phyloP scores from a whole-genome alignment of 92 coral and sea anemone genomes.

The Zoanthus gigantus region DNA sequence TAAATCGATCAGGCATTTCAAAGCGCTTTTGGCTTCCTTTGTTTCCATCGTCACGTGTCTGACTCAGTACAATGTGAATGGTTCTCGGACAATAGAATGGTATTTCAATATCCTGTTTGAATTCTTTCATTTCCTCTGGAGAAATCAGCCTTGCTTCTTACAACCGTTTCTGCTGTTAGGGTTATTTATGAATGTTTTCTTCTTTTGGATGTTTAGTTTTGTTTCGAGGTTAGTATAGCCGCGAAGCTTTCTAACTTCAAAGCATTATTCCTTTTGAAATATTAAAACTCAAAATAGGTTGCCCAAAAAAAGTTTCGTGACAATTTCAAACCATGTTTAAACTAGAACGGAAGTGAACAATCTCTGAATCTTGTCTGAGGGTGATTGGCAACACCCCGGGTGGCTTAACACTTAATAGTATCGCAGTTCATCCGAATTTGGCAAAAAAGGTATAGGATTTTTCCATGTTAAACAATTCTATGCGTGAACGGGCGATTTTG shows the following conservation, averaged over 20 bases:
- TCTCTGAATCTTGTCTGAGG: neutral
- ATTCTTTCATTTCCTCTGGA: slow-evolving; percentile 42
- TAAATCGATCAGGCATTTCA: slow-evolving; percentile 63
- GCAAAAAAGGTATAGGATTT: no score
- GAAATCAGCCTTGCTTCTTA: neutral
- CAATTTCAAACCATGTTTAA: neutral
- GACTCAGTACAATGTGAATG: slow-evolving; percentile 27
- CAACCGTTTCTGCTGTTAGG: neutral
- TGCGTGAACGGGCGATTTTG: no score
- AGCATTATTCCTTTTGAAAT: neutral
- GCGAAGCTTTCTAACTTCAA: neutral
- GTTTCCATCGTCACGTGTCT: slow-evolving; percentile 42
- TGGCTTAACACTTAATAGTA: neutral
- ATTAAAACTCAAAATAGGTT: neutral
- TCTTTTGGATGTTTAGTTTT: neutral
- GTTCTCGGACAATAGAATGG: slow-evolving; percentile 16
- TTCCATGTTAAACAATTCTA: no score
- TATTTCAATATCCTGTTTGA: slow-evolving; percentile 43
- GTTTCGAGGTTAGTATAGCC: neutral
- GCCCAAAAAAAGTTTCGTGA: neutral
- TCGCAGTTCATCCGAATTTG: no score
- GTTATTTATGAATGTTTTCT: neutral
- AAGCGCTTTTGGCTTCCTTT: slow-evolving; percentile 84
- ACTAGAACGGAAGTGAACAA: slow-evolving; percentile 3
- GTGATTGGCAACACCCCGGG: neutral